Evolutionary conservation across 2,797 vertebrate species (phyloP), one percentile per base, ranked within the genome.

Genomic region (Epinephelus malabaricus): DNA sequence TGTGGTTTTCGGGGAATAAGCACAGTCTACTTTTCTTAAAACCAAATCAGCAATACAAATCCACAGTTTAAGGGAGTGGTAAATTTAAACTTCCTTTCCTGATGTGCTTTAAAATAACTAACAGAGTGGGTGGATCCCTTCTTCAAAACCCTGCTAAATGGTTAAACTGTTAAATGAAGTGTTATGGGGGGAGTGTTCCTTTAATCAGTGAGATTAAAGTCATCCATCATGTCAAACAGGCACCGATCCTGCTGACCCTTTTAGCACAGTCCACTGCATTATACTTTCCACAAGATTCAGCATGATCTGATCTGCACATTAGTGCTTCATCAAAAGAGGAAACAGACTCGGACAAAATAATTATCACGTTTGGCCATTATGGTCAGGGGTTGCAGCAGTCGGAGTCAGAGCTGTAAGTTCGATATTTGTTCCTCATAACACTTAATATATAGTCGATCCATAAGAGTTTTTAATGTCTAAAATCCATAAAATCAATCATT

Each of bases 161-260:
- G 45, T 73, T 19, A 23, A 78, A 73, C 75, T 87, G 90, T 90
- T 83, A 84, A 92, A 83, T 80, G 75, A 88, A 89, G 87, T 90
- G 79, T 91, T 89, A 69, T 84, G 69, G 45, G 55, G 38, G 38
- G 21, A 2, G n/a, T 51, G 55, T 70, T 82, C 84, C 83, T 91
- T 89, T 93, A 88, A 92, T 92, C 87, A 92, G 74, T 86, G 64
- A 79, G 88, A 91, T 92, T 90, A 84, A 90, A 92, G 76, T 86
- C 85, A 89, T 90, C 85, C 86, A 93, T 93, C 92, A 92, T 84
- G 65, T 91, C 89, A 87, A 79, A 76, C 2, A 66, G 56, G 80
- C 78, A 70, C 73, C 30, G 65, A 84, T 85, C 82, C 70, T 64
- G 25, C 73, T 77, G 78, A 88, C 74, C 73, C 25, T 85, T 78